Conservation (phyloP, 2,797 vertebrate species). For the Fratercula arctica region DNA sequence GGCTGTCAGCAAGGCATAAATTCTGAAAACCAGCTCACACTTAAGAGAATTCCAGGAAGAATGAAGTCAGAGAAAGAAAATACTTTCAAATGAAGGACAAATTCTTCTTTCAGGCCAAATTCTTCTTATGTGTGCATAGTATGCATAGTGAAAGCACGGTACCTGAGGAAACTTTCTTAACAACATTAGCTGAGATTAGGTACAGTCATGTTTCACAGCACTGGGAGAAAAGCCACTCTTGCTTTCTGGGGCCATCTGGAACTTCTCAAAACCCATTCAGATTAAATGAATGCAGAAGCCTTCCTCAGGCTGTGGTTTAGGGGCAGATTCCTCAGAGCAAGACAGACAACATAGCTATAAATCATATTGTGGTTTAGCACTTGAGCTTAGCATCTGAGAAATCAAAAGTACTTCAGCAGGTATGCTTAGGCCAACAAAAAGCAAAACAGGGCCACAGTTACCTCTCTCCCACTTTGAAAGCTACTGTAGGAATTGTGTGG, state of each 20-base stretch:
- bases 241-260: not conserved
- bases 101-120: not conserved
- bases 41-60: not conserved
- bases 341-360: not conserved
- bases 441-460: not conserved
- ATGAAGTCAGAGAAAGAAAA: not conserved
- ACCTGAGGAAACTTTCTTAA: not conserved
- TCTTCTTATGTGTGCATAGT: not conserved
- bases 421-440: not conserved
- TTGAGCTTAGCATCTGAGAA: not conserved
- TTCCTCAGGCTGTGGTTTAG: not conserved
- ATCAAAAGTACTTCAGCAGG: not conserved
- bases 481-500: not conserved
- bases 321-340: not conserved
- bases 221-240: not conserved
- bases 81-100: not conserved
- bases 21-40: not conserved
- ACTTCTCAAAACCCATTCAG: not conserved
- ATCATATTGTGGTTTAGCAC: not conserved
- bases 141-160: not conserved
- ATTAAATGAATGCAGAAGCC: not conserved
- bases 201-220: not conserved
- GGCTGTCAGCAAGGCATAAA: not conserved
- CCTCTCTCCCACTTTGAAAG: not conserved
- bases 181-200: not conserved